These are phyloP conservation scores for Helicoverpa zea DNA, from an alignment of 1,140 invertebrate genomes.

Conservation along the genomic window DNA sequence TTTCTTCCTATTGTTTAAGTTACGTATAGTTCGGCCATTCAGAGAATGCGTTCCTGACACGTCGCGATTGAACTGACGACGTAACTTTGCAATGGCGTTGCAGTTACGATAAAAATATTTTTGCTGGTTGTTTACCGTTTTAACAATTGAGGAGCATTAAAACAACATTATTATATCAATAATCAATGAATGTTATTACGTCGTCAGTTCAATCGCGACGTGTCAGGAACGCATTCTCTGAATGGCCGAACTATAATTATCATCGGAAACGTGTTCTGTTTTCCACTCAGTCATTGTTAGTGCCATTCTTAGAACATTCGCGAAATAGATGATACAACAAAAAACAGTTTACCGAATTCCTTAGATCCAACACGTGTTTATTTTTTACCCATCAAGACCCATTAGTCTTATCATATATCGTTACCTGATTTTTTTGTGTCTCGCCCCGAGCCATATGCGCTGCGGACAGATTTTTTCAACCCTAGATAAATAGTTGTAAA, in stretches of 20 bases:
- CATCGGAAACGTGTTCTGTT: conserved; percentile 5
- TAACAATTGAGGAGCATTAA: too few relatives aligned
- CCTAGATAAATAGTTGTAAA: conserved; percentile 17
- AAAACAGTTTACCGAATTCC: conserved; percentile 18
- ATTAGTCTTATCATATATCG: conserved; percentile 55
- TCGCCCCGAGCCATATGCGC: conserved; percentile 45
- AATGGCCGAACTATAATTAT: too few relatives aligned
- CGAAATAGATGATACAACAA: conserved; percentile 20
- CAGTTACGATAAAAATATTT: too few relatives aligned
- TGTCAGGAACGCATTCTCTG: too few relatives aligned
- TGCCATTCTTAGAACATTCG: conserved; percentile 13
- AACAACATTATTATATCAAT: too few relatives aligned
- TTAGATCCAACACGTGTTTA: conserved; percentile 46
- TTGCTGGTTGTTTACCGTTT: too few relatives aligned
- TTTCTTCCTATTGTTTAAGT: conserved; percentile 22
- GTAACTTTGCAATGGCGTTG: too few relatives aligned
- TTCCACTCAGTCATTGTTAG: not conserved
- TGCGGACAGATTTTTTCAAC: conserved; percentile 26
- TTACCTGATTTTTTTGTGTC: conserved; percentile 60
- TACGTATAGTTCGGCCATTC: too few relatives aligned
- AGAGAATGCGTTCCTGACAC: too few relatives aligned
- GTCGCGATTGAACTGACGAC: too few relatives aligned
- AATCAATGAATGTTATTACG: too few relatives aligned
- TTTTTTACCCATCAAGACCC: conserved; percentile 41
- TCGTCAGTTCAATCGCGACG: too few relatives aligned